phyloP scores from a whole-genome alignment of 2,113 vertebrate genomes.

The Athene noctua region DNA sequence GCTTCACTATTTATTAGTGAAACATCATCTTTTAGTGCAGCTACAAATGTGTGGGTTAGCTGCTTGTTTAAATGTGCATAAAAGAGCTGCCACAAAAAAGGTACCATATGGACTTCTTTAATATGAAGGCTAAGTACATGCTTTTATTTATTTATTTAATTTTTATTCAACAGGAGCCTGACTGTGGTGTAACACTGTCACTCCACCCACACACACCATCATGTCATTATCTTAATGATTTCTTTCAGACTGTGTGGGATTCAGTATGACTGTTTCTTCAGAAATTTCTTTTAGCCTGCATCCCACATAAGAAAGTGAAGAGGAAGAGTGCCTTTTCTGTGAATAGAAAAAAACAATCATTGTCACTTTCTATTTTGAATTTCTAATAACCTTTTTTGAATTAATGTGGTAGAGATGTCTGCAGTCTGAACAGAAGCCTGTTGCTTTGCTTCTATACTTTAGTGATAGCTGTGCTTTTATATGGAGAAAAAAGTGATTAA shows the following conservation, averaged over 20 bases:
- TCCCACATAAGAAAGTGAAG: background rate
- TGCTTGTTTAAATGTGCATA: background rate
- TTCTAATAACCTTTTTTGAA: conserved; percentile 8
- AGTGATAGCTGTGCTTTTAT: background rate
- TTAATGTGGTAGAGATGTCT: background rate
- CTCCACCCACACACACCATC: background rate
- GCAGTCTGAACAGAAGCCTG: background rate
- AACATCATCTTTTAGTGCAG: background rate
- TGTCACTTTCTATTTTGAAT: background rate
- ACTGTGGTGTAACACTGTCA: conserved; percentile 37
- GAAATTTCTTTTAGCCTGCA: conserved; percentile 6
- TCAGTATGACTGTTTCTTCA: background rate
- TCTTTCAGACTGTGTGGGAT: conserved; percentile 51
- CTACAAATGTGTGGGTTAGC: background rate
- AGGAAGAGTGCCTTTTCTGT: background rate
- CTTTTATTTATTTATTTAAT: background rate
- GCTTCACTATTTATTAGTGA: background rate
- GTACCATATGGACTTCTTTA: background rate
- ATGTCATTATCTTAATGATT: conserved; percentile 45
- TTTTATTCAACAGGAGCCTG: background rate
- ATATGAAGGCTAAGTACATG: background rate
- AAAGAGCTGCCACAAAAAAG: background rate
- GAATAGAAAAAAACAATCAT: background rate
- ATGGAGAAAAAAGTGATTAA: background rate
- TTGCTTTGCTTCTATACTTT: background rate